Evolutionary conservation across 2,113 vertebrate species (phyloP), one percentile per base, ranked within the genome.

Genomic region (Gallinago undulata): DNA sequence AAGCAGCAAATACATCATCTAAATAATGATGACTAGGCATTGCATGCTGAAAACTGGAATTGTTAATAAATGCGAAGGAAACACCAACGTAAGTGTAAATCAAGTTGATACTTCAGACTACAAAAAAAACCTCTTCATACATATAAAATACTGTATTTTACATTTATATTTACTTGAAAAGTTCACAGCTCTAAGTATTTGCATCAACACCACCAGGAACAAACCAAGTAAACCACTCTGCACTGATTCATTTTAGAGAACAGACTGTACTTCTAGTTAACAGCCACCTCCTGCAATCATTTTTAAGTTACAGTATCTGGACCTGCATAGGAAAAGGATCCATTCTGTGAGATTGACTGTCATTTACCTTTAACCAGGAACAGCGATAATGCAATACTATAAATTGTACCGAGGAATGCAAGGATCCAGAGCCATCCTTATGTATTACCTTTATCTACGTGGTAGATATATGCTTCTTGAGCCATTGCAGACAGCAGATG

Each of bases 401-500:
- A 51, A 72, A 73, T 4, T 22, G 13, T 21, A 17, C 2, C 21
- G 39, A 45, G 62, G 48, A 78, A 59, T 1, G 6, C 39, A 45
- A 83, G 55, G 39, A 62, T 27, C 30, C 84, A 82, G 70, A 72
- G 33, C 7, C 56, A 56, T 30, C 43, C 24, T 8, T 13, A 23
- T 5, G 2, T 7, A 14, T 68, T 97, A 99, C 98, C 98, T 98
- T 98, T 98, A 95, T 98, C 98, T 59, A 99, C 83, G 74, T 97
- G 98, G 96, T 98, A 98, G 67, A 98, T 97, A 81, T 98, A 99
- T 31, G 88, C 97, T 94, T 99, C 99, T 93, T 99, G 99, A 92
- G 99, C 98, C 98, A 99, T 99, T 55, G 99, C 99, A 1, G 99
- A 99, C 70, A 99, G 97, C 81, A 99, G 98, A 37, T 99, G 99